phyloP scores from a whole-genome alignment of 92 coral and sea anemone genomes.

The Umimayanthus chanpuru region DNA sequence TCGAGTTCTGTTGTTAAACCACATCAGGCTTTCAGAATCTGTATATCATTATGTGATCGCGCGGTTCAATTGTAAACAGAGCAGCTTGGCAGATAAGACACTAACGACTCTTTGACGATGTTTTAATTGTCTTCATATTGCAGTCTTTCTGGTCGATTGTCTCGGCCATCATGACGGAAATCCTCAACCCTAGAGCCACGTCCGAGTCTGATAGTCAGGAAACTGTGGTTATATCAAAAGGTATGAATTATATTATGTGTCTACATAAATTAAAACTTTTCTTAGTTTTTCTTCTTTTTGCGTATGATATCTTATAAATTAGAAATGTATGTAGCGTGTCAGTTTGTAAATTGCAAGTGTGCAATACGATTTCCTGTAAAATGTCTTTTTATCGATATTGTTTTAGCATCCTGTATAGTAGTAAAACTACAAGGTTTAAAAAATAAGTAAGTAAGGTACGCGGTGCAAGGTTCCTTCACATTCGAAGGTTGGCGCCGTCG shows the following conservation, averaged over 20 bases:
- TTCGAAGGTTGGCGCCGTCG: not conserved
- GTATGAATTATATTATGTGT: not conserved
- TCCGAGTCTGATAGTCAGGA: constrained; percentile 60
- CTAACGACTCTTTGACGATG: not conserved
- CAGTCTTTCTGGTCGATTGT: constrained; percentile 91
- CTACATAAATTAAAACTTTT: too few species aligned
- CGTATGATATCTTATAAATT: too few species aligned
- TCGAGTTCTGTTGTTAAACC: too few species aligned
- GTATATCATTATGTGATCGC: not conserved
- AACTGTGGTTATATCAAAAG: constrained; percentile 21
- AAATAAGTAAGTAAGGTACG: too few species aligned
- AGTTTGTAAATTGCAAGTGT: too few species aligned
- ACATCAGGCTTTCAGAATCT: not conserved
- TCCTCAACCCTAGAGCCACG: constrained; percentile 60
- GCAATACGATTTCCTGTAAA: too few species aligned
- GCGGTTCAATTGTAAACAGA: not conserved
- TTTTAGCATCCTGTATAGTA: too few species aligned
- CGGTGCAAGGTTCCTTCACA: not conserved
- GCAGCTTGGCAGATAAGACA: not conserved
- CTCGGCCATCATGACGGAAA: constrained; percentile 75
- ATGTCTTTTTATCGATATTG: too few species aligned
- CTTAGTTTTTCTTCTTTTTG: too few species aligned
- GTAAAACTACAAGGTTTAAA: too few species aligned
- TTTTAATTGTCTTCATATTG: constrained; percentile 14
- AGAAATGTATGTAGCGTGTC: too few species aligned